Evolutionary conservation across 2,113 vertebrate genomes (phyloP), one percentile per base, ranked within the genome.

Genomic region (Colius striatus): DNA sequence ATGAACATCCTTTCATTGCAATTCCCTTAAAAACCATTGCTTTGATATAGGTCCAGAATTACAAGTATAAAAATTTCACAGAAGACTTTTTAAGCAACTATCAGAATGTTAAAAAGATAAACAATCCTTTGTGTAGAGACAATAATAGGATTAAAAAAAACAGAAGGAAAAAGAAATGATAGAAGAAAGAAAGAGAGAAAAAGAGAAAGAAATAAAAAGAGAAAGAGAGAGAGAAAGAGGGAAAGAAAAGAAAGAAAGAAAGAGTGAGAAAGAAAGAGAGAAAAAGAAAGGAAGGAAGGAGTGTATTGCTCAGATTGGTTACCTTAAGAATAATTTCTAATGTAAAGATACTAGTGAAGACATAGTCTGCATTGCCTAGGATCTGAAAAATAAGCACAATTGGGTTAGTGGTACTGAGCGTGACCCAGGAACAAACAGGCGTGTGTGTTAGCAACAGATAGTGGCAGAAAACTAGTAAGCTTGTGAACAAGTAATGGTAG

Each of bases 321-420:
- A 99, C 99, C 99, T 99, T 99, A 96, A 99, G 99, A 97, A 99
- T 99, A 98, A 99, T 99, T 98, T 99, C 99, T 96, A 99, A 99
- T 77, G 99, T 99, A 98, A 99, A 99, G 98, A 99, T 99, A 98
- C 99, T 99, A 97, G 99, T 99, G 98, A 99, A 99, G 97, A 99
- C 99, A 95, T 99, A 99, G 98, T 99, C 99, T 97, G 99, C 99
- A 98, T 99, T 99, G 97, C 99, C 99, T 97, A 99, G 98, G 97
- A 99, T 99, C 99, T 99, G 98, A 97, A 98, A 98, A 97, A 98
- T 95, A 98, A 98, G 98, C 98, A 98, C 95, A 98, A 88, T 92
- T 5, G 91, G 94, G 96, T 98, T 98, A 97, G 97, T 97, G 95
- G 96, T 97, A 97, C 93, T 84, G 96, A 97, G 92, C 8, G 92